Evolutionary conservation across 2,797 vertebrate genomes (phyloP).

Genomic region (Pitangus sulphuratus): DNA sequence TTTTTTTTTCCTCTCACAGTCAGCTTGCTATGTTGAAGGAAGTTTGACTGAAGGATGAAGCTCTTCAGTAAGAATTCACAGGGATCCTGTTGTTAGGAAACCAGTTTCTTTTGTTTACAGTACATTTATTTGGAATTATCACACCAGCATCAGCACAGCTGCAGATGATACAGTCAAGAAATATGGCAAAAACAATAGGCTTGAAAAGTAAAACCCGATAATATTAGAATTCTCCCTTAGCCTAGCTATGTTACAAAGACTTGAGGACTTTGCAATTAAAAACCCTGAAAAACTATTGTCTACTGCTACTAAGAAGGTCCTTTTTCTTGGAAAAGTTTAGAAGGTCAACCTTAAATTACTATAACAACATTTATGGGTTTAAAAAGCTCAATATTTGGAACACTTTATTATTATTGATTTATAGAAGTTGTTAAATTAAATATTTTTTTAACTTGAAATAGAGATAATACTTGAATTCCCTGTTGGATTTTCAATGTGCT

Average conservation of each 20-base stretch:
- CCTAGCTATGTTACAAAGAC: neutral
- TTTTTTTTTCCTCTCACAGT: neutral
- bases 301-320: neutral
- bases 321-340: neutral
- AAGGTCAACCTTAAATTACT: neutral
- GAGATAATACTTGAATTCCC: neutral
- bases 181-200: neutral
- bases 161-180: neutral
- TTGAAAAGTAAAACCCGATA: neutral
- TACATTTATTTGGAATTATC: neutral
- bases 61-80: slow-evolving; percentile 6
- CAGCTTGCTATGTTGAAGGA: neutral
- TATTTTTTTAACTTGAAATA: neutral
- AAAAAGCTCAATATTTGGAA: neutral
- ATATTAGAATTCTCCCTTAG: neutral
- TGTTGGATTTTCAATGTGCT: neutral
- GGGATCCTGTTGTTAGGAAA: neutral
- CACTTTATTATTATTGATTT: neutral
- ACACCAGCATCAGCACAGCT: neutral
- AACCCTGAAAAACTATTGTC: neutral
- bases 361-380: neutral
- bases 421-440: neutral
- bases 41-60: neutral
- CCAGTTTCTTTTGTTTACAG: neutral
- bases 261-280: neutral